Base-by-base conservation (phyloP, 2,888 invertebrate genomes). In the Carpatolechia fugitivella region DNA sequence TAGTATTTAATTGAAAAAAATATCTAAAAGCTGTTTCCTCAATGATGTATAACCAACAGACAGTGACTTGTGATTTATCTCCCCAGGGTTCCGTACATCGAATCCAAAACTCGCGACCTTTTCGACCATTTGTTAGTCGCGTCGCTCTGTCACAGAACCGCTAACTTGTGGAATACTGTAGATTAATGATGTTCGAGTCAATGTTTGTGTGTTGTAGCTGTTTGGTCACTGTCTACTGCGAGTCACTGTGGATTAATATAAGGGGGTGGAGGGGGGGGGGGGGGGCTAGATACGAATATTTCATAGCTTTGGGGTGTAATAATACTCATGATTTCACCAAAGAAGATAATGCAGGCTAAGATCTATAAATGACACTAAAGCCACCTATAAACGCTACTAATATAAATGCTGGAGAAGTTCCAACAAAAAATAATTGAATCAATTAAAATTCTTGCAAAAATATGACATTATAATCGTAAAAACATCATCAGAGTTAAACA, bases 11-110 rank as follows among this genome's bases (percentile, higher is more conserved):
- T n/a, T 4, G 24, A 6, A 24, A 24, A 24, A 24, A 6, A 3
- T 4, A 24, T 24, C 24, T 4, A 4, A 24, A 24, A 4, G 6
- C 3, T 6, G 24, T 24, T 4, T 24, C 3, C 24, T 24, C 6
- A 24, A 24, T 24, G 6, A n/a, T 6, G 3, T 24, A 24, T 6
- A 24, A 6, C 6, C 24, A 6, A 41, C 30, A 38, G 51, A 51
- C 51, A 51, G 44, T 52, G 52, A 52, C 44, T 33, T 38, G 41
- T 52, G 52, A 52, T 52, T 52, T 52, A 44, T 52, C 33, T 44
- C 18, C n/a, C 52, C 13, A 35, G 33, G 20, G 41, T 33, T 41
- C 44, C 31, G 31, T 20, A 18, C 41, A 40, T 31, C 30, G 33
- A 44, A 41, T 30, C 40, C 30, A 14, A 40, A 40, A 40, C 24